Evolutionary conservation across 2,888 invertebrate genomes (phyloP).

Genomic region (Standfussiana lucernea): DNA sequence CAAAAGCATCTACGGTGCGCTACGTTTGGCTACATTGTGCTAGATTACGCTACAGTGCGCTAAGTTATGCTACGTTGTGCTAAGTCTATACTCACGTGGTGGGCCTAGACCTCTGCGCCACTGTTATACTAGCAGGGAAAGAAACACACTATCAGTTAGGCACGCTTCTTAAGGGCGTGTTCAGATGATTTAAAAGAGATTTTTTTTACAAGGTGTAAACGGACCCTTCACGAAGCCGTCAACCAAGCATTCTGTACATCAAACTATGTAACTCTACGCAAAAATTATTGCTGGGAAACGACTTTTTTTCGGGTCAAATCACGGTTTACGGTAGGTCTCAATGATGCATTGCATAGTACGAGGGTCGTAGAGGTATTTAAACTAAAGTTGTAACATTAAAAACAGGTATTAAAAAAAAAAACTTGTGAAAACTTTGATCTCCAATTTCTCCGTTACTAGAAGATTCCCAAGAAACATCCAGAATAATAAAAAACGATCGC

Average conservation of each 20-base stretch:
- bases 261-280: neutral
- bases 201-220: neutral
- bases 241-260: neutral
- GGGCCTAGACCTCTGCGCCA: constrained; percentile 90
- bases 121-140: constrained; percentile 89
- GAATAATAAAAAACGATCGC: neutral
- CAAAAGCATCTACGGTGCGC: constrained; percentile 52
- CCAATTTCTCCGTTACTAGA: neutral
- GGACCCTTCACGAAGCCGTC: neutral
- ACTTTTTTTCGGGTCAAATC: neutral
- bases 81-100: constrained; percentile 87
- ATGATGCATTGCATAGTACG: neutral
- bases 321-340: neutral
- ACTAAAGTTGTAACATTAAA: neutral
- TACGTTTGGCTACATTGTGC: constrained; percentile 58
- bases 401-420: neutral
- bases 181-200: constrained; percentile 37
- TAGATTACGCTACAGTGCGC: constrained; percentile 45
- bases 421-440: neutral
- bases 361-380: neutral
- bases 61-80: constrained; percentile 60
- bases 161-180: constrained; percentile 63
- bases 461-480: neutral
- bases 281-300: neutral
- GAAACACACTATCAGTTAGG: constrained; percentile 83